Evolutionary conservation across 2,797 vertebrate genomes (phyloP), one percentile per base, ranked within the genome.

Genomic region (Emydoidea blandingii): DNA sequence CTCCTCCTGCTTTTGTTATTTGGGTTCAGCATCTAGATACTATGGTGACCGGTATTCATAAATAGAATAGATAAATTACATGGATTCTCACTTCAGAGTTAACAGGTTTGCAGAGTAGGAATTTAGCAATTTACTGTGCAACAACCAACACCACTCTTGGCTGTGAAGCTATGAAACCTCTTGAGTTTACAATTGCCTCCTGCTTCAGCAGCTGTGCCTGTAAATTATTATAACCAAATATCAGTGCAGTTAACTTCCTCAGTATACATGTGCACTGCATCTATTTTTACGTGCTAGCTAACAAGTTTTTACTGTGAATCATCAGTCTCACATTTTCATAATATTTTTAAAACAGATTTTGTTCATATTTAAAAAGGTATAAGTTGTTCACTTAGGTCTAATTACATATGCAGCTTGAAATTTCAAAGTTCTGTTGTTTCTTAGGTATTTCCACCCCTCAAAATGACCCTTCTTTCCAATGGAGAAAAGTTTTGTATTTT

Each of bases 11-110:
- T 11, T 50, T 59, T 23, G 10, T 2, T 83, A 74, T 89, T 93
- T 90, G 34, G n/a, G 86, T 90, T 86, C 85, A 81, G 86, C 93
- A 87, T 86, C 79, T 89, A 65, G 83, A 81, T 72, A 88, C 87
- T 83, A 84, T 2, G n/a, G 27, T 84, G 72, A 96, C 16, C 80
- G 5, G 11, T 76, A 68, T 68, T 72, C 68, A 41, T 41, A 41
- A 41, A 72, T 87, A 37, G 9, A 4, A 5, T 57, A 1, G 18
- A 25, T 3, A 31, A 49, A 49, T 29, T 1, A 52, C 2, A 12
- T 0, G 5, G 3, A 81, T 49, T 93, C 29, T 86, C 49, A 90
- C 41, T 56, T 15, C 15, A 87, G 52, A 74, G 80, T 59, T 90
- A 79, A n/a, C 4, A 95, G 54, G 12, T 41, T 95, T 92, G 85